Evolutionary conservation across 2,888 invertebrate species (phyloP).

Genomic region (Orchesella flavescens): DNA sequence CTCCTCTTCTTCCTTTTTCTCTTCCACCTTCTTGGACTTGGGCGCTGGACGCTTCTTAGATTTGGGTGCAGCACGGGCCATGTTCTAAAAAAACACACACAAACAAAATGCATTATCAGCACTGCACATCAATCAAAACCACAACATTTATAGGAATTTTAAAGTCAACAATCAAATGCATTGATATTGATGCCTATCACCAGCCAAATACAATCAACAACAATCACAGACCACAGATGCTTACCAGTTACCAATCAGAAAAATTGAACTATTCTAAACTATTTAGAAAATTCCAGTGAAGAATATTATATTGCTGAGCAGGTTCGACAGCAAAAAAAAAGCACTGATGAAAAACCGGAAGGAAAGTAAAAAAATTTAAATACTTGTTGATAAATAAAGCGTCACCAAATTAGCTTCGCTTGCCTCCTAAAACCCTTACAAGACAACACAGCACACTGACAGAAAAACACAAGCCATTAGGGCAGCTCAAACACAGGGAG

Average conservation of each 20-base stretch:
- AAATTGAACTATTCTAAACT: too few species aligned
- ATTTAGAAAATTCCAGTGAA: too few species aligned
- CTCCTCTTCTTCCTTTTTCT: constrained; percentile 22
- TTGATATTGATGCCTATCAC: too few species aligned
- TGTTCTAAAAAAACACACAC: neutral
- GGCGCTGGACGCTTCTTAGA: constrained; percentile 28
- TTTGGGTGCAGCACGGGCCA: constrained; percentile 36
- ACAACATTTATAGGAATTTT: too few species aligned
- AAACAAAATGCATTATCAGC: neutral
- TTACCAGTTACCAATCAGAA: neutral
- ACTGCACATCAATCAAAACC: neutral
- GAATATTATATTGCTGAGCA: too few species aligned
- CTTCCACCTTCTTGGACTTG: constrained; percentile 9
- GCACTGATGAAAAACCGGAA: too few species aligned
- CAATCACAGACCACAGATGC: neutral
- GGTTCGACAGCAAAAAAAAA: too few species aligned
- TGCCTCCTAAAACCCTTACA: neutral
- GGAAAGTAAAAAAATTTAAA: too few species aligned
- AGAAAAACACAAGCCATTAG: neutral
- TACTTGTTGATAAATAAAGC: too few species aligned
- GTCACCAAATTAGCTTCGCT: too few species aligned
- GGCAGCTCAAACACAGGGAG: too few species aligned
- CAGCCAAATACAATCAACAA: neutral
- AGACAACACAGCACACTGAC: neutral
- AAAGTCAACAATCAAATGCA: too few species aligned